These are phyloP conservation scores for Dicerorhinus sumatrensis DNA, from an alignment of 2,113 vertebrate species.

Conservation along the genomic window DNA sequence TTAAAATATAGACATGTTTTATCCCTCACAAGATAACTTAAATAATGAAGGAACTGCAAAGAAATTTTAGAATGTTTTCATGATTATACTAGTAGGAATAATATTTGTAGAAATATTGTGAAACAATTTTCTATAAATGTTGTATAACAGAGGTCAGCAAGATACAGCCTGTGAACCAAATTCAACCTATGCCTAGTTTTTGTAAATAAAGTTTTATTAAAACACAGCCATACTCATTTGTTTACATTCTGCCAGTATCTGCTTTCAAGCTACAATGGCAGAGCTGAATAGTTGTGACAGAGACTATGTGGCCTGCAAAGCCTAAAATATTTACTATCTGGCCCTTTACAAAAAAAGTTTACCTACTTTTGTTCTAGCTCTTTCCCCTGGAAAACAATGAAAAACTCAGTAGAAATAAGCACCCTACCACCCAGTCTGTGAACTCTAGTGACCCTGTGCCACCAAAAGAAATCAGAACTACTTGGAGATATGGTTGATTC, in stretches of 20 bases:
- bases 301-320: neutral
- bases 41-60: neutral
- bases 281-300: neutral
- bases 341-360: neutral
- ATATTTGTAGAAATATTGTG: slow-evolving; percentile 5
- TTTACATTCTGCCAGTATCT: neutral
- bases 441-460: neutral
- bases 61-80: neutral
- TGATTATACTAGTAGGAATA: neutral
- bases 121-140: neutral
- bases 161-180: neutral
- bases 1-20: neutral
- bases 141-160: neutral
- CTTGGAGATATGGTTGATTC: neutral
- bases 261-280: neutral
- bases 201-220: neutral
- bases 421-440: neutral
- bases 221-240: neutral
- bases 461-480: neutral
- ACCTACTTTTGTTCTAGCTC: neutral
- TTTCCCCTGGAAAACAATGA: neutral
- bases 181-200: neutral
- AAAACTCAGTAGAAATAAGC: neutral
- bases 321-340: neutral
- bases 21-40: neutral